Evolutionary conservation across 2,888 invertebrate genomes (phyloP).

Genomic region (Alsophila aescularia): DNA sequence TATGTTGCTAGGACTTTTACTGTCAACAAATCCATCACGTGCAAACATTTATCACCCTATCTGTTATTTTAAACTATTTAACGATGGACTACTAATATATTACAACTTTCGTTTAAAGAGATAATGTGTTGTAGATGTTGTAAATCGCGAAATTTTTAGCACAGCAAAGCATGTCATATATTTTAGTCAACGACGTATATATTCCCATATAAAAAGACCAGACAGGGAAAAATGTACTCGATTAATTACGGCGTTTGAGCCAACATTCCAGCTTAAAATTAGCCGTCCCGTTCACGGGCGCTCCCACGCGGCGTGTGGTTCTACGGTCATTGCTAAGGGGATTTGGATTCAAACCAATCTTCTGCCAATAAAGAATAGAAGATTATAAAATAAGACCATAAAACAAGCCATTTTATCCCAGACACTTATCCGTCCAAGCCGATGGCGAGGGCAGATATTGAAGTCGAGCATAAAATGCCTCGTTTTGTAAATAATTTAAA

Average conservation of each 20-base stretch:
- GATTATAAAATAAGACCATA: no score
- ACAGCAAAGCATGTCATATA: slow-evolving; percentile 29
- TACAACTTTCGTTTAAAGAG: slow-evolving; percentile 13
- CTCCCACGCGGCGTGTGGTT: slow-evolving; percentile 42
- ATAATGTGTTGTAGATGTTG: slow-evolving; percentile 13
- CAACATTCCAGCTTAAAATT: slow-evolving; percentile 75
- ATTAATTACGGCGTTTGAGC: slow-evolving; percentile 69
- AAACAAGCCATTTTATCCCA: no score
- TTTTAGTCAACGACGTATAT: slow-evolving; percentile 39
- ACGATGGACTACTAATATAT: slow-evolving; percentile 16
- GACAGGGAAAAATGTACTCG: slow-evolving; percentile 61
- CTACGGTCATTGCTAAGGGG: slow-evolving; percentile 23
- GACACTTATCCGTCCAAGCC: no score
- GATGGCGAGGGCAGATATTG: no score
- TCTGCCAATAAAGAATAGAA: not conserved
- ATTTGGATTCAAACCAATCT: slow-evolving; percentile 14
- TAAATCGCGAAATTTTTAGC: slow-evolving; percentile 15
- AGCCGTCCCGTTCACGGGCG: slow-evolving; percentile 66
- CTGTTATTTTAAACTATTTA: slow-evolving; percentile 22
- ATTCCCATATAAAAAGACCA: slow-evolving; percentile 53
- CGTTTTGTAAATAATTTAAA: no score
- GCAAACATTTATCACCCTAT: slow-evolving; percentile 11
- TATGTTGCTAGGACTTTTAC: not conserved
- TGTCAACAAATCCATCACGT: slow-evolving; percentile 4
- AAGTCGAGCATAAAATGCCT: no score